Evolutionary conservation across 2,797 vertebrate genomes (phyloP).

Genomic region (Gastrophryne carolinensis): DNA sequence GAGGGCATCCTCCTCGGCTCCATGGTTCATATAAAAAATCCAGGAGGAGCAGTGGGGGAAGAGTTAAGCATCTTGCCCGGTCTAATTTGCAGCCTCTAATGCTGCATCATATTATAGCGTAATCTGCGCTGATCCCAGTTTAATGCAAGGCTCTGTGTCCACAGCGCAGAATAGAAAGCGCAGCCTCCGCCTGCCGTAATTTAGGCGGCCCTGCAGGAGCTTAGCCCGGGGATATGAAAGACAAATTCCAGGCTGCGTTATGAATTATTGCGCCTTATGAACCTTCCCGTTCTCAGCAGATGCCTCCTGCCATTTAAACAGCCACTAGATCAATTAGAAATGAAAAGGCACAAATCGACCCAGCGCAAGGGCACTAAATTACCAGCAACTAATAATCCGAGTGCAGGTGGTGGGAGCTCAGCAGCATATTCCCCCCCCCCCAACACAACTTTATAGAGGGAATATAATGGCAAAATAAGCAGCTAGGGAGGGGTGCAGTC

Average conservation of each 20-base stretch:
- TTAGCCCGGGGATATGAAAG: slow-evolving; percentile 75
- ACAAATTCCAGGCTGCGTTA: slow-evolving; percentile 72
- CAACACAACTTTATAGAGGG: slow-evolving; percentile 43
- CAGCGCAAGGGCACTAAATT: slow-evolving; percentile 68
- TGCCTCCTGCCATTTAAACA: slow-evolving; percentile 69
- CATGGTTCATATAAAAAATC: too few relatives aligned
- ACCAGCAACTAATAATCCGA: slow-evolving; percentile 71
- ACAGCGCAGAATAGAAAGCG: slow-evolving; percentile 74
- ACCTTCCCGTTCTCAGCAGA: slow-evolving; percentile 62
- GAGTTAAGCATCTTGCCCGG: slow-evolving; percentile 72
- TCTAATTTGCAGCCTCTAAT: slow-evolving; percentile 96
- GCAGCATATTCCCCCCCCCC: slow-evolving; percentile 53
- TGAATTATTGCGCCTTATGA: slow-evolving; percentile 72
- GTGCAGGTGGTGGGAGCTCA: slow-evolving; percentile 64
- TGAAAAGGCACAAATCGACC: slow-evolving; percentile 66
- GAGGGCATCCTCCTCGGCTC: too few relatives aligned
- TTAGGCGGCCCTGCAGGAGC: slow-evolving; percentile 72
- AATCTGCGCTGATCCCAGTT: slow-evolving; percentile 98
- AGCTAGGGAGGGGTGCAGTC: slow-evolving; percentile 51
- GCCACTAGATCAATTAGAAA: slow-evolving; percentile 67
- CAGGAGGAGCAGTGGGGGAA: slow-evolving; percentile 53
- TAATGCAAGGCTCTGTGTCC: slow-evolving; percentile 88
- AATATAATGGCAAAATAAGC: slow-evolving; percentile 4
- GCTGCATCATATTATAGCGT: slow-evolving; percentile 91
- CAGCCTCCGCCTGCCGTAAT: slow-evolving; percentile 72